A percentile compares a stretch with the other conserved stretches of the same genome.
Conservation (phyloP, 2,113 vertebrate genomes). For the Urocolius indicus region DNA sequence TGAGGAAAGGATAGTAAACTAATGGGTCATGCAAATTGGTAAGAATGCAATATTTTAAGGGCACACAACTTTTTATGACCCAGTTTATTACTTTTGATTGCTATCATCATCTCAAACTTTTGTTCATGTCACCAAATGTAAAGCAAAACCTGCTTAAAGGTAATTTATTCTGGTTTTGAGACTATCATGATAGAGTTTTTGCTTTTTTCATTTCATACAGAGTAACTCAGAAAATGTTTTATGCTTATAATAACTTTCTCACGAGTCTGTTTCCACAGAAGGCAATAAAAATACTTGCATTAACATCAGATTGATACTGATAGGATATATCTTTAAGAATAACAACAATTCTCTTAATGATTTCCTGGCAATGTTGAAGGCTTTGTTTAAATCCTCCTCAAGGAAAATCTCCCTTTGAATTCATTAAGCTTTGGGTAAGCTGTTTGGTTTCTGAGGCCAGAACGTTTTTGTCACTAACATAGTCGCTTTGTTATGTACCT, state of each 20-base stretch:
- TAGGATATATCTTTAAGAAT: neutral
- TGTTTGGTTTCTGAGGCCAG: neutral
- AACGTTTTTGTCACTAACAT: neutral
- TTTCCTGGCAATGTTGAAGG: neutral
- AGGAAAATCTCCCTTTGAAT: neutral
- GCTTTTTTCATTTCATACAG: neutral
- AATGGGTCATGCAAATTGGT: neutral
- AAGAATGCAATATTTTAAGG: neutral
- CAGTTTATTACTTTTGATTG: neutral
- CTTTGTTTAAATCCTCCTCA: neutral
- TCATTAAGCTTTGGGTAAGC: neutral
- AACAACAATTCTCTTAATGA: neutral
- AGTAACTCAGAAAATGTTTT: neutral
- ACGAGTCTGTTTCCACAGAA: neutral
- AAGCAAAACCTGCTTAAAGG: neutral
- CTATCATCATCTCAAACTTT: neutral
- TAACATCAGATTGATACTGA: neutral
- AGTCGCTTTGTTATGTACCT: neutral
- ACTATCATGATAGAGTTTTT: neutral
- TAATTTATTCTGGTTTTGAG: neutral
- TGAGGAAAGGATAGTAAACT: neutral
- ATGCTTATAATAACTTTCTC: neutral
- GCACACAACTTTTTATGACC: neutral
- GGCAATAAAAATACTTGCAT: neutral
- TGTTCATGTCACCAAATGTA: neutral